phyloP scores from a whole-genome alignment of 2,113 vertebrate genomes.

The Semnornis frantzii region DNA sequence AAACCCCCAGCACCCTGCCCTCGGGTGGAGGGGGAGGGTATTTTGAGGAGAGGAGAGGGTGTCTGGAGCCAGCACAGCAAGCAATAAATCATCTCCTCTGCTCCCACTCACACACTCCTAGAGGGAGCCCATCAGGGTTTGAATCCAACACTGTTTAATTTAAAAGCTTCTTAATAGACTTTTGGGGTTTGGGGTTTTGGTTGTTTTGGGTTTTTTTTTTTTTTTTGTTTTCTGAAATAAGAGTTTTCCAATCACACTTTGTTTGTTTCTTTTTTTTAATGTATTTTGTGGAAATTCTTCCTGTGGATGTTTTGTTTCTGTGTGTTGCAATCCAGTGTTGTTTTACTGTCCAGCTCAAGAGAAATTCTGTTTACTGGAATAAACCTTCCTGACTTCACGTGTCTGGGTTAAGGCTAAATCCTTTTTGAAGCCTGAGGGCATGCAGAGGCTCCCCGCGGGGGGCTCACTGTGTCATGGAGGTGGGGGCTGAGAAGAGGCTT shows the following conservation, averaged over 20 bases:
- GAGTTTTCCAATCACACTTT: slow-evolving; percentile 39
- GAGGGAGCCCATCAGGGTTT: slow-evolving; percentile 49
- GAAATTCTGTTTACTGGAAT: slow-evolving; percentile 66
- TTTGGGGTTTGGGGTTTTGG: neutral
- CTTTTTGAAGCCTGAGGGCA: neutral
- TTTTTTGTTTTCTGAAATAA: neutral
- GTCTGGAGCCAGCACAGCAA: neutral
- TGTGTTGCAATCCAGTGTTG: slow-evolving; percentile 1
- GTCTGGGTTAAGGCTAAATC: neutral
- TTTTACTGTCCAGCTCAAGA: slow-evolving; percentile 53
- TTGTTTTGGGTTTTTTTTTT: neutral
- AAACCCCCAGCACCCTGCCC: neutral
- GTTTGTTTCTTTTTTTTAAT: neutral
- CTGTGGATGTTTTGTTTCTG: slow-evolving; percentile 53
- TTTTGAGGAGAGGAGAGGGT: neutral
- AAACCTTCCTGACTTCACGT: slow-evolving; percentile 46
- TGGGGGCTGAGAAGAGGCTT: neutral
- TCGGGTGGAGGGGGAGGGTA: neutral
- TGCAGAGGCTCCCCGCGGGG: rapidly evolving
- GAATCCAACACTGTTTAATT: slow-evolving; percentile 46
- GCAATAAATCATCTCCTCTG: slow-evolving; percentile 49
- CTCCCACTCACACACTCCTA: neutral
- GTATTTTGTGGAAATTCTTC: slow-evolving; percentile 51
- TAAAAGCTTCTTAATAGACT: slow-evolving; percentile 45
- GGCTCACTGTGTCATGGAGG: rapidly evolving